These are phyloP conservation scores for Sinella curviseta DNA, from an alignment of 1,140 invertebrate genomes.

Conservation along the genomic window DNA sequence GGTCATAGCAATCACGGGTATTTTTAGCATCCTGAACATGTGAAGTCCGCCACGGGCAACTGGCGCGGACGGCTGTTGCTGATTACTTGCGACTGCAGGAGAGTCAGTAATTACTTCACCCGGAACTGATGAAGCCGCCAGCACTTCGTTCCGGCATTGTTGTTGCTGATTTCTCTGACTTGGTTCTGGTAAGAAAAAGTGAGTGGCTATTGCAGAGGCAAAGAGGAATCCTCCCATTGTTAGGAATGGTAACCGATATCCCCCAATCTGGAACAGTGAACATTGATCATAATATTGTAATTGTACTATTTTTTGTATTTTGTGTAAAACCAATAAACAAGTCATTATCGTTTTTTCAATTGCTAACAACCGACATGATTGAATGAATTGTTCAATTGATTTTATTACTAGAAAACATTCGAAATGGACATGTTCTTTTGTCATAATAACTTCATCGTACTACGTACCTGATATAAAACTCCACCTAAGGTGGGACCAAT, in stretches of 20 bases:
- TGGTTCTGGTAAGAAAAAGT: conserved; percentile 62
- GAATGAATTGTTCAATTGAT: too few relatives aligned
- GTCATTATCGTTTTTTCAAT: not conserved
- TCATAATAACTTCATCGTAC: too few relatives aligned
- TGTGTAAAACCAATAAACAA: too few relatives aligned
- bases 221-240: conserved; percentile 77
- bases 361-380: too few relatives aligned
- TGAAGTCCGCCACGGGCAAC: not conserved
- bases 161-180: not conserved
- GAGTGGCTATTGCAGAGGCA: conserved; percentile 69
- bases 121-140: too few relatives aligned
- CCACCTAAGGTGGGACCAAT: conserved; percentile 83
- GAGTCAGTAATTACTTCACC: too few relatives aligned
- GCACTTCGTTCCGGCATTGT: too few relatives aligned
- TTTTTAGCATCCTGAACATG: conserved; percentile 63
- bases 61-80: not conserved
- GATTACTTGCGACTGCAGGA: too few relatives aligned
- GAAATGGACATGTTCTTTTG: too few relatives aligned
- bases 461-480: conserved; percentile 67
- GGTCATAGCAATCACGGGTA: conserved; percentile 70
- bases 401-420: too few relatives aligned
- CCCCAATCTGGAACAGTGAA: conserved; percentile 67
- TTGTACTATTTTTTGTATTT: not conserved
- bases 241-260: conserved; percentile 82
- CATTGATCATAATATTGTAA: not conserved